Base-by-base conservation (phyloP, 2,797 vertebrate genomes). In the Micromesistius poutassou region DNA sequence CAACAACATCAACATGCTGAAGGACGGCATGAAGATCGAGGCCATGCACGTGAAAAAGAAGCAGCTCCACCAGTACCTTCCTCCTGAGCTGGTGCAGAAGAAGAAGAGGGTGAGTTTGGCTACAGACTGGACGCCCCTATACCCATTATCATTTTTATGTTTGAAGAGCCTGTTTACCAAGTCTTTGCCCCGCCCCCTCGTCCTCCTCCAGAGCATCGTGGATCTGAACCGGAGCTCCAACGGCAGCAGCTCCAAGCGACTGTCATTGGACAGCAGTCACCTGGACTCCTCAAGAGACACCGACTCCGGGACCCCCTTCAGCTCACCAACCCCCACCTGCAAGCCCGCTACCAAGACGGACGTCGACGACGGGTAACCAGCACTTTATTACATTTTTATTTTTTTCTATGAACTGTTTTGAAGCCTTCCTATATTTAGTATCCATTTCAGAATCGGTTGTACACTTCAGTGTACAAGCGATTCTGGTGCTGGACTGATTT, bases 11-110 rank as follows among this genome's bases (percentile, higher is more conserved):
- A 98, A 95, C 78, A 95, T 98, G 94, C 89, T 99, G 30, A 98
- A 98, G 86, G 96, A 97, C 0, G 97, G 95, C 19, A 99, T 99
- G 97, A 98, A 95, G 92, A 97, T 99, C 2, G 97, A 99, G 93
- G 97, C 96, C 2, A 96, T 95, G 14, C 96, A 99, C 1, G 96
- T 99, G 75, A 98, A 96, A 88, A 98, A 96, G 90, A 98, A 97
- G 55, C 97, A 99, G 71, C 95, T 99, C 50, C 95, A 96, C 88
- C 95, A 97, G 83, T 99, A 98, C 86, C 94, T 99, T 86, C 97
- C 97, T 30, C 92, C 95, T 81, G 97, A 97, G 83, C 88, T 95
- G 50, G 94, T 99, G 72, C 97, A 98, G 89, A 98, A 94, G 86
- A 98, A 95, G 84, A 99, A 98, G 86, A 97, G 97, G 94, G 98